Evolutionary conservation across 2,797 vertebrate genomes (phyloP).

Genomic region (Silurus lanzhouensis): DNA sequence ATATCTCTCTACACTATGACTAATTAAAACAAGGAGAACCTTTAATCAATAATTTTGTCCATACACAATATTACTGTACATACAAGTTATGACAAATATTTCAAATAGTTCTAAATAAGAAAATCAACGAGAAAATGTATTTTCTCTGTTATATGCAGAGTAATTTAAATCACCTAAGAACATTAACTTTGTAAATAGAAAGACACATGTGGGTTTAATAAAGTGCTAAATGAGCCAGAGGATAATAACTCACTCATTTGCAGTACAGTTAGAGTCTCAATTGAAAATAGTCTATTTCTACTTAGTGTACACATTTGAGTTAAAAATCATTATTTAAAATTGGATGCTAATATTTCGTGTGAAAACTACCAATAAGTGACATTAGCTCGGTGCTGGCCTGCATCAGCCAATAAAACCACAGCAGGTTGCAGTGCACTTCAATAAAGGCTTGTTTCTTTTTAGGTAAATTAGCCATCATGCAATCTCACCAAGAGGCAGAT

Average conservation of each 20-base stretch:
- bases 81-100: neutral
- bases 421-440: slow-evolving; percentile 36
- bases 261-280: neutral
- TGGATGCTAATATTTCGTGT: slow-evolving; percentile 7
- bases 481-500: slow-evolving; percentile 54
- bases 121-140: neutral
- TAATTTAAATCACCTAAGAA: neutral
- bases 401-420: slow-evolving; percentile 14
- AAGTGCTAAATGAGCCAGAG: neutral
- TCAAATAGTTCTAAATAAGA: neutral
- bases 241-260: neutral
- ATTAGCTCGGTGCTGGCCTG: neutral
- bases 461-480: slow-evolving; percentile 55
- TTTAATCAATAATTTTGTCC: neutral
- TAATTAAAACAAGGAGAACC: neutral
- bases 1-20: neutral
- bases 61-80: neutral
- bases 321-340: slow-evolving; percentile 14
- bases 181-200: neutral
- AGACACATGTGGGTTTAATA: neutral
- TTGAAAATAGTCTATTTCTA: neutral
- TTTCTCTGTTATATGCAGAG: neutral
- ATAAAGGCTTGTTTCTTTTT: slow-evolving; percentile 44
- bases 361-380: neutral
- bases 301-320: neutral